Evolutionary conservation across 92 coral and sea anemone species (phyloP).

Genomic region (Heteractis magnifica): DNA sequence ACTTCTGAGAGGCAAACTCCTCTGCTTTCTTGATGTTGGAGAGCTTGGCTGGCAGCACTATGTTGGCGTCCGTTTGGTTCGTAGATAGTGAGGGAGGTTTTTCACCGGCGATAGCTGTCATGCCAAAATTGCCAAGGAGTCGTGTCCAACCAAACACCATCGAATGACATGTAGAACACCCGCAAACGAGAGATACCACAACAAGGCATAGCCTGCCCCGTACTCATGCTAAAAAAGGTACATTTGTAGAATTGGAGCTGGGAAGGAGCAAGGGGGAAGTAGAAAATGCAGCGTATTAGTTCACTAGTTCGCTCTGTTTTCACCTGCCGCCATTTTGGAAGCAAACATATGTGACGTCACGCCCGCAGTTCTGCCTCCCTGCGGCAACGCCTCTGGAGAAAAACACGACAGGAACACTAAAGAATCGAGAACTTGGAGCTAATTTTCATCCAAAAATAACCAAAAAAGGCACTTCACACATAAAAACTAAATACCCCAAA

Average conservation of each 20-base stretch:
- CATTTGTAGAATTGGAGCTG: slow-evolving; percentile 23
- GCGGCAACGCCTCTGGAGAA: slow-evolving; percentile 52
- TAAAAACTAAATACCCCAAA: background rate
- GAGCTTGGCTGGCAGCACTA: slow-evolving; percentile 81
- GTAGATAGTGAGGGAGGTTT: slow-evolving; percentile 23
- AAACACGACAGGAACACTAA: background rate
- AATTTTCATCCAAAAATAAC: background rate
- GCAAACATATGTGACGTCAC: slow-evolving; percentile 46
- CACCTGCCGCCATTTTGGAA: slow-evolving; percentile 61
- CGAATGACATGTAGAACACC: slow-evolving; percentile 31
- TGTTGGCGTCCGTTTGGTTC: slow-evolving; percentile 48
- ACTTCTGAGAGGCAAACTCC: slow-evolving; percentile 68
- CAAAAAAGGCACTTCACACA: background rate
- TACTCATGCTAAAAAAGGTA: slow-evolving; percentile 34
- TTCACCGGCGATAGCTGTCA: slow-evolving; percentile 74
- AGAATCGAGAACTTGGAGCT: background rate
- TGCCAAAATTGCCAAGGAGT: slow-evolving; percentile 77
- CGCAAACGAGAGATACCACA: slow-evolving; percentile 5
- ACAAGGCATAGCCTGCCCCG: slow-evolving; percentile 33
- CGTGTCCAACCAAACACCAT: slow-evolving; percentile 31
- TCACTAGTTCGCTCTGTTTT: slow-evolving; percentile 11
- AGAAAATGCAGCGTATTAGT: background rate
- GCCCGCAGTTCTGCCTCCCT: slow-evolving; percentile 50
- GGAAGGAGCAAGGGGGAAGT: background rate
- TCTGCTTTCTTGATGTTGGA: slow-evolving; percentile 82